A percentile compares a stretch with the other conserved stretches of the same genome.
Evolutionary conservation across 2,113 vertebrate genomes (phyloP).

Genomic region (Atractosteus spatula): DNA sequence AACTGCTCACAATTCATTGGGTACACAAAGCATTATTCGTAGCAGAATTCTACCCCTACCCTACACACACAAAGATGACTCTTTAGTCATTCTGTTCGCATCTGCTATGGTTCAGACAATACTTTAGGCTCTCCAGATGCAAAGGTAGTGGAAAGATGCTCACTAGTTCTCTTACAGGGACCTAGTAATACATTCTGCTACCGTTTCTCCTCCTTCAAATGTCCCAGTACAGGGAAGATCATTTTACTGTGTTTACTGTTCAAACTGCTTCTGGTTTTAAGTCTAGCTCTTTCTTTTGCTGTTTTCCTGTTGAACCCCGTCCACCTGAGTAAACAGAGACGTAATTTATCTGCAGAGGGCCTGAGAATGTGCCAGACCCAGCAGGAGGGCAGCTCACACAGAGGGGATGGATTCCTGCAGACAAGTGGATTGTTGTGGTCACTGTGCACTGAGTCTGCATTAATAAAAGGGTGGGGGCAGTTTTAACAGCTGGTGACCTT

Average conservation of each 20-base stretch:
- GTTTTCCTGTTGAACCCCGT: slow-evolving; percentile 6
- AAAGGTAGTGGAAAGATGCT: no score
- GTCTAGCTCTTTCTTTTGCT: slow-evolving; percentile 36
- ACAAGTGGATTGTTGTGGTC: slow-evolving; percentile 11
- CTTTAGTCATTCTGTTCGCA: slow-evolving; percentile 22
- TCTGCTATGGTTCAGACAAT: no score
- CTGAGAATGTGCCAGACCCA: slow-evolving; percentile 23
- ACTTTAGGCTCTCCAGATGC: no score
- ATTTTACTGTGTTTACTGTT: background rate
- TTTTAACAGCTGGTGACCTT: slow-evolving; percentile 73
- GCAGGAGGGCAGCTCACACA: slow-evolving; percentile 44
- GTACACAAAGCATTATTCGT: no score
- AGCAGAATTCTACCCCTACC: slow-evolving; percentile 24
- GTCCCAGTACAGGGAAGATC: no score
- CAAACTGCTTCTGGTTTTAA: slow-evolving; percentile 18
- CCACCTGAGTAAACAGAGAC: slow-evolving; percentile 74
- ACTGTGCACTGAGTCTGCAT: slow-evolving; percentile 30
- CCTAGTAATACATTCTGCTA: no score
- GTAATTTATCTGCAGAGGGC: slow-evolving; percentile 44
- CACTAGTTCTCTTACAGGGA: no score
- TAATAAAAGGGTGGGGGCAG: slow-evolving; percentile 36
- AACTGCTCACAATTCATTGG: no score
- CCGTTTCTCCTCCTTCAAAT: no score
- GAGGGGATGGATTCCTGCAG: slow-evolving; percentile 18
- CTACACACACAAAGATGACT: slow-evolving; percentile 36